A percentile compares a stretch with the other conserved stretches of the same genome.
Conservation (phyloP, 2,797 vertebrate genomes). For the Phyllotis vaccarum region DNA sequence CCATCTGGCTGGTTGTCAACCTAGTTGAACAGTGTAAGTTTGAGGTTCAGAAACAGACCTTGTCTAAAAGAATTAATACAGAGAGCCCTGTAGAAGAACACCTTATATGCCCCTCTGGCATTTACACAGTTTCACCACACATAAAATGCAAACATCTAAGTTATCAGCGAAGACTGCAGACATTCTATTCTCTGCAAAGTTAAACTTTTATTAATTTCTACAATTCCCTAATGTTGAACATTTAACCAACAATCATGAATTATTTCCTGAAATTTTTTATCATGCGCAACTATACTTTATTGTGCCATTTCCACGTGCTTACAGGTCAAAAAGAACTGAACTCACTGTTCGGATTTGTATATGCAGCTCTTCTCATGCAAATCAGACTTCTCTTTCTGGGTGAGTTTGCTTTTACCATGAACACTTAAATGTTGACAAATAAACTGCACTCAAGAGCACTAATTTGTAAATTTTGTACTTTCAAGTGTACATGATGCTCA, state of each 20-base stretch:
- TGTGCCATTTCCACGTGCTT: not conserved
- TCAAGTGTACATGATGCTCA: slow-evolving; percentile 56
- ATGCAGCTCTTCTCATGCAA: slow-evolving; percentile 18
- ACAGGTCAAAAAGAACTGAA: slow-evolving; percentile 7
- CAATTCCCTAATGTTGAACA: slow-evolving; percentile 24
- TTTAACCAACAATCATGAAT: not conserved
- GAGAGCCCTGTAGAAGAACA: not conserved
- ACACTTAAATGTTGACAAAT: not conserved
- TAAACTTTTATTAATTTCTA: not conserved
- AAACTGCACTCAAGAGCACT: slow-evolving; percentile 21
- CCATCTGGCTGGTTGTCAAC: not conserved
- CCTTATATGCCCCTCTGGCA: too few species aligned
- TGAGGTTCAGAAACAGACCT: not conserved
- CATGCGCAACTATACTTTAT: not conserved
- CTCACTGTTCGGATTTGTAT: slow-evolving; percentile 71
- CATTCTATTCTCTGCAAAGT: not conserved
- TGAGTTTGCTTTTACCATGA: slow-evolving; percentile 25
- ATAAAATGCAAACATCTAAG: not conserved
- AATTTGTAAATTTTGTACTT: slow-evolving; percentile 63
- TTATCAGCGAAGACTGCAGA: not conserved
- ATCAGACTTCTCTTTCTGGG: slow-evolving; percentile 10
- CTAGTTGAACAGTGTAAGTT: not conserved
- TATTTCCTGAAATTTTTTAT: not conserved
- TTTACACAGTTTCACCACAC: not conserved
- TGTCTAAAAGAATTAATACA: not conserved